Conservation (phyloP, 2,888 invertebrate genomes). For the Drosophila kanekoi region DNA sequence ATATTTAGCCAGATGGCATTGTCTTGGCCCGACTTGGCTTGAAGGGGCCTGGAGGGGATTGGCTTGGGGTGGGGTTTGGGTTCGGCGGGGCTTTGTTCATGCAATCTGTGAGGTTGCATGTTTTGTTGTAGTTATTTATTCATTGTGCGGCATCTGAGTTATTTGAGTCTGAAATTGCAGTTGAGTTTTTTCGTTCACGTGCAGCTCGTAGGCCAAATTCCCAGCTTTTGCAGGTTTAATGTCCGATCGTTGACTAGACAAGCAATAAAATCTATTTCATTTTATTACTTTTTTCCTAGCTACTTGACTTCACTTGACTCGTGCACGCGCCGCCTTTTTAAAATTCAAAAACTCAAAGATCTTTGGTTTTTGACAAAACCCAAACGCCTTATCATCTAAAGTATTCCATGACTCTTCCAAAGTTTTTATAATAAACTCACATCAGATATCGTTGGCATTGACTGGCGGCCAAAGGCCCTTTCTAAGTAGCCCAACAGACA, state of each 20-base stretch:
- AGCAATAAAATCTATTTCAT: neutral
- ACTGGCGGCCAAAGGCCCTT: slow-evolving; percentile 30
- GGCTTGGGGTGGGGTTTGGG: no score
- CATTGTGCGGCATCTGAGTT: slow-evolving; percentile 70
- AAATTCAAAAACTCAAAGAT: slow-evolving; percentile 5
- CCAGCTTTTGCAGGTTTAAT: slow-evolving; percentile 74
- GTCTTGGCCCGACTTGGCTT: slow-evolving; percentile 20
- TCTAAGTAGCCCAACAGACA: slow-evolving; percentile 37
- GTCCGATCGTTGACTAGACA: slow-evolving; percentile 54
- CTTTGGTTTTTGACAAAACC: neutral
- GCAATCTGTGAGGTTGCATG: slow-evolving; percentile 70
- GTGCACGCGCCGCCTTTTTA: slow-evolving; percentile 3
- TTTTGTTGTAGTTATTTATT: slow-evolving; percentile 64
- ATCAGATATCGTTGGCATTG: slow-evolving; percentile 10
- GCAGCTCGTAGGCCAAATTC: slow-evolving; percentile 56
- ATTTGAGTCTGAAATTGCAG: slow-evolving; percentile 70
- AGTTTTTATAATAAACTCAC: neutral
- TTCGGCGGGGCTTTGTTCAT: slow-evolving; percentile 49
- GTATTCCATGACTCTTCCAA: neutral
- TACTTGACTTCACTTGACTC: slow-evolving; percentile 52
- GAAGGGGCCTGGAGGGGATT: no score
- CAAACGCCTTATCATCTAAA: slow-evolving; percentile 11
- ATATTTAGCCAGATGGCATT: slow-evolving; percentile 59
- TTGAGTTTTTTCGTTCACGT: slow-evolving; percentile 53
- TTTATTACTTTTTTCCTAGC: slow-evolving; percentile 25